Evolutionary conservation across 1,140 invertebrate genomes (phyloP), one percentile per base, ranked within the genome.

Genomic region (Centruroides sculpturatus): DNA sequence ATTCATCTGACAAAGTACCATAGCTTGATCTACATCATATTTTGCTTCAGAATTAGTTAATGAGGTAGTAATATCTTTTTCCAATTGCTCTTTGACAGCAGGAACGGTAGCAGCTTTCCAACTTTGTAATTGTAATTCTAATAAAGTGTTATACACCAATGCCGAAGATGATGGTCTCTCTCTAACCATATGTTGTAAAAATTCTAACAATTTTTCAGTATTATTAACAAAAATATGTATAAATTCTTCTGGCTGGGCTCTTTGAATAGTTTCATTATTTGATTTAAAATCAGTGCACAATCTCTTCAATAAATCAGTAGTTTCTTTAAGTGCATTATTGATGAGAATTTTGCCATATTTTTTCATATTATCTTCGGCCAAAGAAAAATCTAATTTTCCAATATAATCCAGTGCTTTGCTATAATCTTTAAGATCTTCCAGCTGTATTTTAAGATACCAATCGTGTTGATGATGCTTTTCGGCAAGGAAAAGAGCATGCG

Each of bases 141-240:
- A 77, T 11, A 92, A 75, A 1, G 88, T 87, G 71, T 91, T 89
- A 66, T 89, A 90, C 0, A 92, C 84, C 73, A 57, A 69, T 67
- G 6, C 72, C 64, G 41, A 69, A 57, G 55, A 62, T 12, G 41
- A 51, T 47, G 53, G 67, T 72, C 70, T 78, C 75, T 69, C 81
- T 77, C 81, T 77, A 13, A 85, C 77, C 71, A 69, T 66, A 57
- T 91, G 82, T 69, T 92, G 88, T 12, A 94, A 74, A 75, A 92
- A 92, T 64, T 89, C 84, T 0, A 89, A 85, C 12, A 93, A 75
- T 60, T 80, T 74, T 65, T 84, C 80, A 0, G 86, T 85, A 74
- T 90, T 85, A 69, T 86, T 85, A 3, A 91, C 76, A 75, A 93
- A 92, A 61, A 93, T 80, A 70, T 91, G 87, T 69, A 93, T 86